Conservation (phyloP, 1,140 invertebrate species). For the Zophobas atratus region DNA sequence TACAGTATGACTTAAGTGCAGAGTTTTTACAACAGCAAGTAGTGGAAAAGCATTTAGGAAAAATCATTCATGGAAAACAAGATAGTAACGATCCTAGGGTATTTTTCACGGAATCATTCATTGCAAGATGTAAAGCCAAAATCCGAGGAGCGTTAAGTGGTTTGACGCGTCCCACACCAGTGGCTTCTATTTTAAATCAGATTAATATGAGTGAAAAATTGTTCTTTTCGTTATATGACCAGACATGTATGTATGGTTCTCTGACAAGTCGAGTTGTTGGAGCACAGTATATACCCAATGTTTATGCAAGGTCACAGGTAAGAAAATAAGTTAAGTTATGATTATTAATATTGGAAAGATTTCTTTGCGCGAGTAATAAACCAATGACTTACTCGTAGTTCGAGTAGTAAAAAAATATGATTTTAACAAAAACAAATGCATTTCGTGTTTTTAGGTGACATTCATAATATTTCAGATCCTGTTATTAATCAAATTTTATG, state of each 20-base stretch:
- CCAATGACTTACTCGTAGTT: no score
- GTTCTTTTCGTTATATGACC: conserved; percentile 82
- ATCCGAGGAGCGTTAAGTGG: conserved; percentile 90
- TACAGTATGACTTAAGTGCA: conserved; percentile 91
- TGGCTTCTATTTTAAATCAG: conserved; percentile 85
- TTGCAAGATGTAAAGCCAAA: conserved; percentile 87
- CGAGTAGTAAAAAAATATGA: no score
- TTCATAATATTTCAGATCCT: no score
- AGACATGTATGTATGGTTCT: conserved; percentile 81
- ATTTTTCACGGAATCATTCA: conserved; percentile 92
- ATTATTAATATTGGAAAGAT: no score
- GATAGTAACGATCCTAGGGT: conserved; percentile 86
- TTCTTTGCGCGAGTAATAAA: no score
- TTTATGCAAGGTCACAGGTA: conserved; percentile 86
- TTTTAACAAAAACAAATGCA: no score
- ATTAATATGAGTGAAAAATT: conserved; percentile 88
- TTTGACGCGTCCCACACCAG: conserved; percentile 87
- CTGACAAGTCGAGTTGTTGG: conserved; percentile 85
- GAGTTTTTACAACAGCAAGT: conserved; percentile 86
- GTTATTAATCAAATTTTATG: no score
- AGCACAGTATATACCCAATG: conserved; percentile 89
- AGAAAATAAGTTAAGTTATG: conserved; percentile 4
- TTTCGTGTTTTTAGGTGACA: no score
- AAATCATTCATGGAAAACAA: conserved; percentile 86
- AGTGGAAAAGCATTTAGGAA: conserved; percentile 83